Evolutionary conservation across 1,140 invertebrate species (phyloP).

Genomic region (Wasmannia auropunctata): DNA sequence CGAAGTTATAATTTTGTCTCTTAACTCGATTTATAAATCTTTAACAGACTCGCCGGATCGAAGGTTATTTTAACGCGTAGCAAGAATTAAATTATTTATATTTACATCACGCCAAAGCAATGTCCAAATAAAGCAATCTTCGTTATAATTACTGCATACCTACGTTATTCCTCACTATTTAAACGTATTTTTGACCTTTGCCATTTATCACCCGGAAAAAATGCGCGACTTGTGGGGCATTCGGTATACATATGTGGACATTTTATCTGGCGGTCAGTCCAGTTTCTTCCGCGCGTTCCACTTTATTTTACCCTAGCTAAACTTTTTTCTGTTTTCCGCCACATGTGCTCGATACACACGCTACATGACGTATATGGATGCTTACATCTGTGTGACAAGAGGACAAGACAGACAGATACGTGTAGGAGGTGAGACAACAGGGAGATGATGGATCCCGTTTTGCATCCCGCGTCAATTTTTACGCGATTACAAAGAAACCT

Average conservation of each 20-base stretch:
- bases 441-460: conserved; percentile 21
- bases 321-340: conserved; percentile 16
- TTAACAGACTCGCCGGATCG: neutral
- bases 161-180: neutral
- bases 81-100: conserved; percentile 3
- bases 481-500: neutral
- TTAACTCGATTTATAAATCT: neutral
- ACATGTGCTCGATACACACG: neutral
- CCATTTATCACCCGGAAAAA: neutral
- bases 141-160: neutral
- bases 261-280: neutral
- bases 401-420: neutral
- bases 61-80: neutral
- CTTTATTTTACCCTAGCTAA: conserved; percentile 28
- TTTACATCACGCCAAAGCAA: neutral
- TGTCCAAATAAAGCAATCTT: neutral
- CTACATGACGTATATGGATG: neutral
- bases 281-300: neutral
- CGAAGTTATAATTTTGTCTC: neutral
- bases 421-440: conserved; percentile 17
- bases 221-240: neutral
- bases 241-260: neutral
- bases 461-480: neutral
- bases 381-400: neutral
- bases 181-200: neutral